Conservation (phyloP, 2,888 invertebrate species). For the Agelastica alni region DNA sequence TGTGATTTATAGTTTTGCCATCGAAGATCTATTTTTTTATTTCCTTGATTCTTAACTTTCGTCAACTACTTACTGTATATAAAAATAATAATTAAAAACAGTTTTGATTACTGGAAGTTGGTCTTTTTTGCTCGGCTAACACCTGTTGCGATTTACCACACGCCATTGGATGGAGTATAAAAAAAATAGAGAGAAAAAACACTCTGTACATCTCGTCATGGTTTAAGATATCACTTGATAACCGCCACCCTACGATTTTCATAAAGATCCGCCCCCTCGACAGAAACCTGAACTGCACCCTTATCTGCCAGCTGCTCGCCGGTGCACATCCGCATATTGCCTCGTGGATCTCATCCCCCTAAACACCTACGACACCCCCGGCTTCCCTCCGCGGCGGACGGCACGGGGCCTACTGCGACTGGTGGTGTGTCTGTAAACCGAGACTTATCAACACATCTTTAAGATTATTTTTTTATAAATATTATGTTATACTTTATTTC, state of each 20-base stretch:
- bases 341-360: slow-evolving; percentile 38
- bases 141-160: slow-evolving; percentile 17
- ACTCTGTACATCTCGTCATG: slow-evolving; percentile 19
- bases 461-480: too few species aligned
- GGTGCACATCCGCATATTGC: slow-evolving; percentile 41
- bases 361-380: slow-evolving; percentile 35
- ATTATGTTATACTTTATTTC: too few species aligned
- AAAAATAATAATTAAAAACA: too few species aligned
- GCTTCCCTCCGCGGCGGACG: slow-evolving; percentile 13
- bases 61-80: too few species aligned
- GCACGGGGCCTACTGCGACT: slow-evolving; percentile 19
- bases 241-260: slow-evolving; percentile 25
- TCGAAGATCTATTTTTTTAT: too few species aligned
- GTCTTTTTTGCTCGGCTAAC: too few species aligned
- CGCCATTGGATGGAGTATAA: too few species aligned
- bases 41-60: too few species aligned
- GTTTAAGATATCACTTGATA: slow-evolving; percentile 28
- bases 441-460: slow-evolving; percentile 42
- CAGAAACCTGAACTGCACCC: slow-evolving; percentile 39
- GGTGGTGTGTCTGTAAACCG: slow-evolving; percentile 33
- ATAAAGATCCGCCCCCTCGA: slow-evolving; percentile 29
- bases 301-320: slow-evolving; percentile 39
- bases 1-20: too few species aligned
- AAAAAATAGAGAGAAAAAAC: neutral
- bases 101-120: too few species aligned